Base-by-base conservation (phyloP, 92 coral and sea anemone genomes). In the Siderastrea radians region DNA sequence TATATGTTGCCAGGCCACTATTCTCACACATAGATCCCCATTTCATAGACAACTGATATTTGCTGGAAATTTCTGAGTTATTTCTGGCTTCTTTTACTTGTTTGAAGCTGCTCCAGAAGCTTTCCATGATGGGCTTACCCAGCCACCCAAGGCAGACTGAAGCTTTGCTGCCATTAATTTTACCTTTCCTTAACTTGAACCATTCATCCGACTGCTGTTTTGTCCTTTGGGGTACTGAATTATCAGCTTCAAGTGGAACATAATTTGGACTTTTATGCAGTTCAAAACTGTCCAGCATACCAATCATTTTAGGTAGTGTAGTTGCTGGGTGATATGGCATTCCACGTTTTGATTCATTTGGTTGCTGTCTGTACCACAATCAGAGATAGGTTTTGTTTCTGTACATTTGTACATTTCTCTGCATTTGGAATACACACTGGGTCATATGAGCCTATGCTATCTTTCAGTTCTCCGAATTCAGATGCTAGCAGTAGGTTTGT, bases 381-480 rank as follows among this genome's bases (percentile, higher is more conserved):
- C 15, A 49, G 12, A 1, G 14, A 26, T 26, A 26, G 6, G 50
- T 7, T 3, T 26, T 53, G 7, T 10, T 0, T 53, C 53, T 53
- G 2, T 55, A 26, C 49, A 2, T 3, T 6, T 50, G 38, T 51
- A 8, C 49, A 1, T 75, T 75, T 53, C 4, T 8, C 6, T 8
- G 64, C n/a, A n/a, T n/a, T n/a, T n/a, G n/a, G n/a, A n/a, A n/a
- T n/a, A 26, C 38, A 26, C 38, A 26, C 38, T 26, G 38, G 38
- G 38, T 87, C 86, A 79, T 87, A 87, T 4, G 85, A 87, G n/a
- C 90, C 90, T 43, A 54, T 64, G 48, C 15, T 45, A 13, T 58
- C 85, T 1, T 79, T 16, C 4, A 71, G 66, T 1, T 87, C 86
- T 0, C 59, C 59, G 49, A 87, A 15, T 72, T 87, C 90, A 16